These are phyloP conservation scores for Megaustenia siamemsis DNA, from an alignment of 2,888 invertebrate species.

Conservation along the genomic window DNA sequence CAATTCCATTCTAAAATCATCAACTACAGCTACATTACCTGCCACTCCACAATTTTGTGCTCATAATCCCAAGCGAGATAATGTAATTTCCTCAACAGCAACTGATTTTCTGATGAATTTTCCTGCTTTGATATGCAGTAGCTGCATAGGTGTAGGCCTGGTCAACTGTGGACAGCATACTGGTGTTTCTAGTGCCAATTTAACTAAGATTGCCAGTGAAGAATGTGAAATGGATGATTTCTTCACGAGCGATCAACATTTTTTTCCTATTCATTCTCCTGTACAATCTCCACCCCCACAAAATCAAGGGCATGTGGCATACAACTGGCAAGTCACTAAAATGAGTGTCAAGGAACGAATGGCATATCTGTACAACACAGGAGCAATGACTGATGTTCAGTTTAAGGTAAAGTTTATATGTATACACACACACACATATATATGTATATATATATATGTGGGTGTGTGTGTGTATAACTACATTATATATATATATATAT, in stretches of 20 bases:
- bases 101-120: constrained; percentile 44
- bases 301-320: constrained; percentile 66
- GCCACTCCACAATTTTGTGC: constrained; percentile 23
- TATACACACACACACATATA: no score
- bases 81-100: constrained; percentile 8
- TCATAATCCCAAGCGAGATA: constrained; percentile 34
- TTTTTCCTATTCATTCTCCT: constrained; percentile 29
- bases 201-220: constrained; percentile 55
- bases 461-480: no score
- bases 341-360: constrained; percentile 88
- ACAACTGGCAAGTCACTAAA: constrained; percentile 86
- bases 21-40: constrained; percentile 47
- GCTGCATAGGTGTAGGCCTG: not conserved
- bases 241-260: constrained; percentile 20
- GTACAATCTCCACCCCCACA: constrained; percentile 54
- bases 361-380: constrained; percentile 86
- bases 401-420: constrained; percentile 81
- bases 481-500: no score
- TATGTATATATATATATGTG: no score
- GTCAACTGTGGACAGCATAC: not conserved
- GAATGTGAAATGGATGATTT: constrained; percentile 44
- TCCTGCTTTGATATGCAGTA: constrained; percentile 42
- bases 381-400: constrained; percentile 87
- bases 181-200: constrained; percentile 51
- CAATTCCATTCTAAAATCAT: constrained; percentile 42